These are phyloP conservation scores for Leptinotarsa tumamoca DNA, from an alignment of 2,888 invertebrate genomes.

Conservation along the genomic window DNA sequence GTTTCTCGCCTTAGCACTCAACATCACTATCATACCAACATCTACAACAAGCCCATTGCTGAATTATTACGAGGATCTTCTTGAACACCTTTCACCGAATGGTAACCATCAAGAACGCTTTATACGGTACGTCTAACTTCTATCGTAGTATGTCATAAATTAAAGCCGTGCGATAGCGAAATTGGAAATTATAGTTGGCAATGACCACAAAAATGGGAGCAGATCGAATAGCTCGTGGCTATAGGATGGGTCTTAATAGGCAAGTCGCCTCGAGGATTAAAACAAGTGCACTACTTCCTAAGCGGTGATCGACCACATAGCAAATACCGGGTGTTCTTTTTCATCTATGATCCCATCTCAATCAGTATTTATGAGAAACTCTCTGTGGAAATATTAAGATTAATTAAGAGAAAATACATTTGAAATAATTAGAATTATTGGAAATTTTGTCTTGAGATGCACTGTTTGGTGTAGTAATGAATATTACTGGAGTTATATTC, in stretches of 20 bases:
- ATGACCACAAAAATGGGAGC: slow-evolving; percentile 41
- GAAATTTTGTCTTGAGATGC: too few species aligned
- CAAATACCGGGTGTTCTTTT: not conserved
- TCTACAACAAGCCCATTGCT: not conserved
- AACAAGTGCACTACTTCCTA: slow-evolving; percentile 42
- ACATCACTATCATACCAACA: not conserved
- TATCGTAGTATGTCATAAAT: slow-evolving; percentile 29
- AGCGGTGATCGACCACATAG: slow-evolving; percentile 29
- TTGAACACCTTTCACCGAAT: slow-evolving; percentile 19
- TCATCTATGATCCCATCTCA: too few species aligned
- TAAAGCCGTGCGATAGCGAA: slow-evolving; percentile 31
- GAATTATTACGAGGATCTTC: not conserved
- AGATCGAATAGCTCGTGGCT: slow-evolving; percentile 32
- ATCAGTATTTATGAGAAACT: too few species aligned
- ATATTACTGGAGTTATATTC: too few species aligned
- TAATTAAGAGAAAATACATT: too few species aligned
- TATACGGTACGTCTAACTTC: slow-evolving; percentile 18
- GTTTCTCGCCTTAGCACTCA: not conserved
- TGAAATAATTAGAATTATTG: too few species aligned
- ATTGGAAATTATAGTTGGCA: slow-evolving; percentile 31
- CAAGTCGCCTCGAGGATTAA: slow-evolving; percentile 24
- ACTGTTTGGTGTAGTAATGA: too few species aligned
- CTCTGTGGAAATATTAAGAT: too few species aligned
- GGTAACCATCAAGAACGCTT: slow-evolving; percentile 15
- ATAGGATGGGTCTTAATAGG: slow-evolving; percentile 41